phyloP scores from a whole-genome alignment of 1,140 invertebrate species.

The Himalopsyche phryganea region DNA sequence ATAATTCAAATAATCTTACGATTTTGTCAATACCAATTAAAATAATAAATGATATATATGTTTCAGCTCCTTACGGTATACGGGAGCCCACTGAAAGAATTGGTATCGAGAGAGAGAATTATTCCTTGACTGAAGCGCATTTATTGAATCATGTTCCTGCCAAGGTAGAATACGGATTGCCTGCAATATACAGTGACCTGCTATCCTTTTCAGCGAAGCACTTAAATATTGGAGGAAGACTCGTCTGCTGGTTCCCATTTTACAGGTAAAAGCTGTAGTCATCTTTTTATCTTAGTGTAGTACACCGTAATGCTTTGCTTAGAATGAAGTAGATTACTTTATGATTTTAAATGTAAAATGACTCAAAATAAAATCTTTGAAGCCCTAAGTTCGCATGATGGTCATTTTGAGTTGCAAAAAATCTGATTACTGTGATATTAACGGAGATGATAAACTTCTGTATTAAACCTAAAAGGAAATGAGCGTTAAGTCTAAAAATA shows the following conservation, averaged over 20 bases:
- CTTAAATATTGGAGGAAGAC: constrained; percentile 68
- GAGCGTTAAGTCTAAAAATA: too few species aligned
- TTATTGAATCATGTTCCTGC: constrained; percentile 73
- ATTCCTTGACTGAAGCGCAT: constrained; percentile 62
- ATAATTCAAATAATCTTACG: too few species aligned
- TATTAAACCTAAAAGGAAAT: too few species aligned
- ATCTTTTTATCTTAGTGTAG: not conserved
- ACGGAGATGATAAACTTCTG: too few species aligned
- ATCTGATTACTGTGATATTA: too few species aligned
- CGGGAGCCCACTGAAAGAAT: constrained; percentile 85
- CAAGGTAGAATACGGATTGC: constrained; percentile 80
- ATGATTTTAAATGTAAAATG: constrained; percentile 6
- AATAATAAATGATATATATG: too few species aligned
- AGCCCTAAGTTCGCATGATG: too few species aligned
- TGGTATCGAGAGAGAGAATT: constrained; percentile 61
- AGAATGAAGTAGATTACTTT: constrained; percentile 11
- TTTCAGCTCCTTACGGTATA: constrained; percentile 91
- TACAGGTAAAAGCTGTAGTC: constrained; percentile 59
- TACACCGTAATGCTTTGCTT: too few species aligned
- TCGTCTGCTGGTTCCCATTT: constrained; percentile 92
- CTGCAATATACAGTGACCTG: constrained; percentile 79
- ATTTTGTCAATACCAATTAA: too few species aligned
- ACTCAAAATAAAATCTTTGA: constrained; percentile 22
- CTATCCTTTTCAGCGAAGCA: constrained; percentile 76
- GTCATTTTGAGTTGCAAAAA: too few species aligned